Conservation (phyloP, 2,888 invertebrate genomes). For the Frankliniella fusca region DNA sequence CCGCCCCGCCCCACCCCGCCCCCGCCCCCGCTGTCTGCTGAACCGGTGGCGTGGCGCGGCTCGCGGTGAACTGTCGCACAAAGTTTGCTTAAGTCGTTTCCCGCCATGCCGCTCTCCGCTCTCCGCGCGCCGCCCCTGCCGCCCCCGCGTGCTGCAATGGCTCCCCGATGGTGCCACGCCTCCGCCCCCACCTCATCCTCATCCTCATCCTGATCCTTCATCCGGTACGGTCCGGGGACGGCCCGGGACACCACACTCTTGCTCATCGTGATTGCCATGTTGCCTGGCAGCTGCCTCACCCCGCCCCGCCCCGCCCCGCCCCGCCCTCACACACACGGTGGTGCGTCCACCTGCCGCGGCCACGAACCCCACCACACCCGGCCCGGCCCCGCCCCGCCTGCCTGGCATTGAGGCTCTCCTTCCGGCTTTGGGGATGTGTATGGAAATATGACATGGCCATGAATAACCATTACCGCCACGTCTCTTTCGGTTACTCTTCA, state of each 20-base stretch:
- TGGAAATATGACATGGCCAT: conserved; percentile 5
- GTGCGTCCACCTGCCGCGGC: not conserved
- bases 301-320: too few species aligned
- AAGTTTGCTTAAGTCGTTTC: too few species aligned
- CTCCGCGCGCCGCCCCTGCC: not conserved
- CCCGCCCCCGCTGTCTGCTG: too few species aligned
- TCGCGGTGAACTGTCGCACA: too few species aligned
- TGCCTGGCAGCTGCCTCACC: not conserved
- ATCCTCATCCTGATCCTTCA: not conserved
- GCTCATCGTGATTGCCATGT: not conserved
- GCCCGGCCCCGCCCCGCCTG: not conserved
- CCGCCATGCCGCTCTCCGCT: not conserved
- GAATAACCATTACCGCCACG: not conserved
- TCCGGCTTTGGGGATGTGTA: conserved; percentile 3
- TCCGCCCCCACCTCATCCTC: not conserved
- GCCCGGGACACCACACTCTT: not conserved
- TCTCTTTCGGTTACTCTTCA: too few species aligned
- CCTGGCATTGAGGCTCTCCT: not conserved
- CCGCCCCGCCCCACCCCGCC: not conserved
- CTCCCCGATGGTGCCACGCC: not conserved
- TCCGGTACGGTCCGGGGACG: not conserved
- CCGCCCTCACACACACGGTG: too few species aligned
- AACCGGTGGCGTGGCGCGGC: too few species aligned
- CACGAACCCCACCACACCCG: not conserved
- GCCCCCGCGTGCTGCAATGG: not conserved